Evolutionary conservation across 30 jellyfish, hydroid and myxozoan species (phyloP).

Genomic region (Aurelia coerulea): DNA sequence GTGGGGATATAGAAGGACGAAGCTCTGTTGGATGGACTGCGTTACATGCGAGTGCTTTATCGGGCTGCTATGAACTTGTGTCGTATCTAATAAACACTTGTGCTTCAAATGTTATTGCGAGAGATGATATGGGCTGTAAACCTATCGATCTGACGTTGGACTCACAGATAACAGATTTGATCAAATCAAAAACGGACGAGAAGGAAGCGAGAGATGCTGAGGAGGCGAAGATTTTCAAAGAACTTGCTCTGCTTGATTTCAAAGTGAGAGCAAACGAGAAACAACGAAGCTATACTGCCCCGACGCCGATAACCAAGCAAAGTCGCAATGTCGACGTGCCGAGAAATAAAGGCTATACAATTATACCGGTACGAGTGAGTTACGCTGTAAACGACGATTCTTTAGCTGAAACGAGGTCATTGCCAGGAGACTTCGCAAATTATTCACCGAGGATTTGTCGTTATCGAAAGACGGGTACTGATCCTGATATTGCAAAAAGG

Average conservation of each 20-base stretch:
- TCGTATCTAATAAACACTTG: conserved; percentile 57
- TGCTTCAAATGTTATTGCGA: conserved; percentile 72
- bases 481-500: background rate
- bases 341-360: conserved; percentile 6
- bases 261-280: background rate
- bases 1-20: conserved; percentile 63
- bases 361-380: background rate
- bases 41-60: conserved; percentile 78
- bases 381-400: background rate
- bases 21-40: conserved; percentile 95
- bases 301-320: background rate
- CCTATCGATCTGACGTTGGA: conserved; percentile 75
- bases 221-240: background rate
- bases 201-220: conserved; percentile 1
- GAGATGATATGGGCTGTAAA: conserved; percentile 86
- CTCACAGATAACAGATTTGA: conserved; percentile 21
- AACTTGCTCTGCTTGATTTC: background rate
- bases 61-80: conserved; percentile 68
- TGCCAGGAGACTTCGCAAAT: conserved; percentile 15
- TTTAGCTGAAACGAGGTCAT: conserved; percentile 19
- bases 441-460: background rate
- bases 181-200: conserved; percentile 5
- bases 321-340: background rate
- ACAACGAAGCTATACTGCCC: conserved; percentile 23
- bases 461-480: background rate